Evolutionary conservation across 1,140 invertebrate genomes (phyloP), one percentile per base, ranked within the genome.

Genomic region (Acromyrmex charruanus): DNA sequence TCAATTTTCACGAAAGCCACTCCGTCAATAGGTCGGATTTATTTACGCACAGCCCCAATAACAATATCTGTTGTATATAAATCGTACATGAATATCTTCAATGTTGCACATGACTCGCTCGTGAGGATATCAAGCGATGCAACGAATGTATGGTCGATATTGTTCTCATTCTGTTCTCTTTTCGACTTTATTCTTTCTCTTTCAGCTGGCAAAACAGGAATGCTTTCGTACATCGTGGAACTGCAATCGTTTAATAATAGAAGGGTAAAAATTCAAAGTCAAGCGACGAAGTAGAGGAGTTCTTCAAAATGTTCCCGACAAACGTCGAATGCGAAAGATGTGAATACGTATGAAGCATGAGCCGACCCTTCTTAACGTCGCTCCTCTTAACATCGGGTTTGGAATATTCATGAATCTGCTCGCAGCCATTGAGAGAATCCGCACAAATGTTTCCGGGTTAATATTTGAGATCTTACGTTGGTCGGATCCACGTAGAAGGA

Each of bases 321-420:
- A 81, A 90, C 84, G 69, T 89, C 89, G 86, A 84, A 87, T 88
- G 72, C 86, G 69, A 85, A 75, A 88, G 89, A 80, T 87, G 81
- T 61, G 77, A 85, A 89, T 89, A 77, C 79, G 72, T 82, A 61
- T 63, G 69, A 51, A 63, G 69, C 49, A 53, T 61, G 59, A 89
- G 39, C 16, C 85, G 79, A 80, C 85, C 68, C 61, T 44, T 90
- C 88, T 90, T 90, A 90, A 74, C 89, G 69, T 63, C 79, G 72
- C 75, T 80, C 77, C 39, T 44, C 39, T 44, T 44, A 44, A 44
- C 39, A 7, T 44, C 86, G 69, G 59, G 49, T 39, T 61, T 81
- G 51, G 86, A 90, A 90, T 90, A 90, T 90, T 90, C 88, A 90
- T 90, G 81, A 90, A 39, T 77, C 86, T 87, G 79, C 88, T 88